A percentile compares a stretch with the other conserved stretches of the same genome.
Evolutionary conservation across 2,113 vertebrate genomes (phyloP).

Genomic region (Phaethon lepturus): DNA sequence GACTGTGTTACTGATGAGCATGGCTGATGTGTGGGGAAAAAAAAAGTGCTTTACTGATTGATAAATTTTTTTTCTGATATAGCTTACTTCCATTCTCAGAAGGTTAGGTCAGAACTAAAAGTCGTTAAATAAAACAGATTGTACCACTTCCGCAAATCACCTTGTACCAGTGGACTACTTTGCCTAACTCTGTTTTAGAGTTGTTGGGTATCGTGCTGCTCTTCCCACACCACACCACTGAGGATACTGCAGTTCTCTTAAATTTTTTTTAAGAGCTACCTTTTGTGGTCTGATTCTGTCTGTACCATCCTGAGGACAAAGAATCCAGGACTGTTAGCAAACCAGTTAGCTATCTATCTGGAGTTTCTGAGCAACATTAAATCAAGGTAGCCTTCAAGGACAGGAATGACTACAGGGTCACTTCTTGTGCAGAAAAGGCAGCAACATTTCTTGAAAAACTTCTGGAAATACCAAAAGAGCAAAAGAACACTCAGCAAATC

Average conservation of each 20-base stretch:
- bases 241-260: not conserved
- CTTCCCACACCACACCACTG: not conserved
- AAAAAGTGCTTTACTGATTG: not conserved
- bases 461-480: not conserved
- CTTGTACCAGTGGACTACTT: not conserved
- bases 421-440: not conserved
- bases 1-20: not conserved
- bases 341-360: not conserved
- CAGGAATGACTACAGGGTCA: not conserved
- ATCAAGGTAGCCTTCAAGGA: not conserved
- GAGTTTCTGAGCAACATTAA: accelerated
- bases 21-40: not conserved
- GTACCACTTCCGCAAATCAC: not conserved
- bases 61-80: not conserved
- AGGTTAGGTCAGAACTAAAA: not conserved
- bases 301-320: not conserved
- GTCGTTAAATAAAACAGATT: not conserved
- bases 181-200: not conserved
- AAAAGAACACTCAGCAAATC: not conserved
- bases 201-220: not conserved
- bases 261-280: not conserved
- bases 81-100: not conserved
- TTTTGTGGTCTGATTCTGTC: not conserved
- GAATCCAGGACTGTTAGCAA: not conserved
- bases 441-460: not conserved